Conservation (phyloP, 2,888 invertebrate genomes). For the Amphipoea oculea region DNA sequence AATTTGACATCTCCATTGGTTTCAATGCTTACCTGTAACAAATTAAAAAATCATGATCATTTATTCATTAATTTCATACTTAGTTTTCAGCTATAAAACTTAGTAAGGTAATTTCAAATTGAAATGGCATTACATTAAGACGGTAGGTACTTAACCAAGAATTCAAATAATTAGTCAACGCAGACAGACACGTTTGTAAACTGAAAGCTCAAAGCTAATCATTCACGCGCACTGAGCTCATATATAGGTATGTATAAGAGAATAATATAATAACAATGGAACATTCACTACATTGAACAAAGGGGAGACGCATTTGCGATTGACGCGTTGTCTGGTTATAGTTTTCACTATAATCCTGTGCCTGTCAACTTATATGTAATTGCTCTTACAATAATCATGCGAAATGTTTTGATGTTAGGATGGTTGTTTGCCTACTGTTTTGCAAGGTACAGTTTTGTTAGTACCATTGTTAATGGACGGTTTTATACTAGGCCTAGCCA, state of each 20-base stretch:
- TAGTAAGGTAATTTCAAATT: neutral
- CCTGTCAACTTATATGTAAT: constrained; percentile 14
- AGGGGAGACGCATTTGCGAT: constrained; percentile 72
- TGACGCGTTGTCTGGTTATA: constrained; percentile 74
- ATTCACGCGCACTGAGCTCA: constrained; percentile 29
- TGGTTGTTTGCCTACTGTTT: constrained; percentile 14
- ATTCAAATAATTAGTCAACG: constrained; percentile 13
- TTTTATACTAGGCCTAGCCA: neutral
- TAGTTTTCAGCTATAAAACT: too few relatives aligned
- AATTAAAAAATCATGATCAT: neutral
- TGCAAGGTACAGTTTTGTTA: neutral
- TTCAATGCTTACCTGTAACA: constrained; percentile 26
- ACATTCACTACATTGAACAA: constrained; percentile 34
- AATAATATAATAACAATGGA: constrained; percentile 50
- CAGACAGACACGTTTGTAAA: constrained; percentile 14
- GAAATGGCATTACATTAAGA: neutral
- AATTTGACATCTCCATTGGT: too few relatives aligned
- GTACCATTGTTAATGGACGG: neutral
- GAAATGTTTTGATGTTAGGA: constrained; percentile 15
- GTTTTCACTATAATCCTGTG: constrained; percentile 55
- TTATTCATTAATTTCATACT: neutral
- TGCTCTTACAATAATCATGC: neutral
- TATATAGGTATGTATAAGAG: neutral
- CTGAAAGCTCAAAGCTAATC: constrained; percentile 34
- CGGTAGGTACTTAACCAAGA: neutral